Base-by-base conservation (phyloP, 1,140 invertebrate genomes). In the Eueides isabella region DNA sequence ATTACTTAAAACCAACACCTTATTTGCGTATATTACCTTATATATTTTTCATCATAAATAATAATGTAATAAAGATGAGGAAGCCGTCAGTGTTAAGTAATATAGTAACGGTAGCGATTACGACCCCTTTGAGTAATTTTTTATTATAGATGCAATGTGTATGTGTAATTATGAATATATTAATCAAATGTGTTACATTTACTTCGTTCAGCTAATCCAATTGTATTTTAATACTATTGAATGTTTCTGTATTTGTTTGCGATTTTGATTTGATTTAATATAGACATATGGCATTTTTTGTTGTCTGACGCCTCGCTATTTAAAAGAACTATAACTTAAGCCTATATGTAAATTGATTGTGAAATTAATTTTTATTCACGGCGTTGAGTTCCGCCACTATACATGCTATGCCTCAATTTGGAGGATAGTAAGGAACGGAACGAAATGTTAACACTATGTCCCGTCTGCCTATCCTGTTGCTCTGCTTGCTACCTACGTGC, bases 91-190 rank as follows among this genome's bases (percentile, higher is more conserved):
- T 2, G 65, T 33, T 67, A 29, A 11, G 65, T 67, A 67, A 67
- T 23, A 67, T 38, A 38, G 35, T 9, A 44, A 44, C n/a, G 1
- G 63, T 23, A 64, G n/a, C 33, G 23, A 19, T 64, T 64, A 64
- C 29, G 65, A 29, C 26, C 65, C 14, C 26, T 67, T 67, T 67
- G 35, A 16, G 65, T 67, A 67, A 67, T 67, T 67, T 67, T 67
- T 67, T 48, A 67, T 67, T 67, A 67, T 44, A 44, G n/a, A 67
- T 67, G 41, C 38, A 48, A 44, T 67, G 38, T 44, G 48, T 55
- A 44, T 30, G 28, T 44, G 48, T 12, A 55, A 55, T 55, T 26
- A n/a, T 55, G 48, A 55, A 55, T 55, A 55, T 55, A 55, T 55
- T 55, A 55, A 55, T 55, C 48, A 55, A 55, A 55, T 55, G 48